Percentiles rank a stretch among this genome's conserved stretches.
These are phyloP conservation scores for Punctoribates punctum DNA, from an alignment of 2,888 invertebrate genomes.

Conservation along the genomic window DNA sequence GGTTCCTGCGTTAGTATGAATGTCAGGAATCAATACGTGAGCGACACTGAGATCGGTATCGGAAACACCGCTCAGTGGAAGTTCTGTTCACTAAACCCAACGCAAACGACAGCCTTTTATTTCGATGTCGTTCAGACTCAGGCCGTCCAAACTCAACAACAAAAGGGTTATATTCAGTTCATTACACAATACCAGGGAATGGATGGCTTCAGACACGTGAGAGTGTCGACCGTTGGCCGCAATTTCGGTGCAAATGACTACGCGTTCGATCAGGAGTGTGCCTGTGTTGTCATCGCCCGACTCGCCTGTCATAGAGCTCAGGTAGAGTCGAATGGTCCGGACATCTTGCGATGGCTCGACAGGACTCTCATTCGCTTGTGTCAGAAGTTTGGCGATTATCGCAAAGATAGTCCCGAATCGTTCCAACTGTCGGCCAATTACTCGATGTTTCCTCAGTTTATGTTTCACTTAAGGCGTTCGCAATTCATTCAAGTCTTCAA, in stretches of 20 bases:
- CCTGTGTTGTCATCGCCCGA: conserved; percentile 94
- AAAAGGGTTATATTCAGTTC: conserved; percentile 95
- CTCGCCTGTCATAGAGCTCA: conserved; percentile 95
- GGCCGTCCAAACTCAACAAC: conserved; percentile 68
- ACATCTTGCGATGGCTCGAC: conserved; percentile 97
- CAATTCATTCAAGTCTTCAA: conserved; percentile 99
- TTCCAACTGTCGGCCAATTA: conserved; percentile 95
- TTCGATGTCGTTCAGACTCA: conserved; percentile 82
- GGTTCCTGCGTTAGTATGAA: conserved; percentile 93
- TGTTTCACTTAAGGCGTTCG: conserved; percentile 96
- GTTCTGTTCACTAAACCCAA: conserved; percentile 87
- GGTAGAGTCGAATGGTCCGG: conserved; percentile 77
- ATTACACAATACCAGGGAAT: conserved; percentile 98
- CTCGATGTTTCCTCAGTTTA: conserved; percentile 97
- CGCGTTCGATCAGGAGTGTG: conserved; percentile 97
- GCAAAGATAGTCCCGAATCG: conserved; percentile 93
- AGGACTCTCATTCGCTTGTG: conserved; percentile 96
- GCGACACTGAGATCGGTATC: conserved; percentile 95
- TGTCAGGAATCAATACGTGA: conserved; percentile 84
- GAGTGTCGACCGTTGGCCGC: conserved; percentile 95
- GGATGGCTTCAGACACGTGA: conserved; percentile 85
- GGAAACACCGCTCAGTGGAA: conserved; percentile 99
- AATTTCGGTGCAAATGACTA: conserved; percentile 58
- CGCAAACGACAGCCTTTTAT: conserved; percentile 86
- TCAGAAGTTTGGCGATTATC: conserved; percentile 98